Evolutionary conservation across 2,888 invertebrate species (phyloP).

Genomic region (Arge pagana): DNA sequence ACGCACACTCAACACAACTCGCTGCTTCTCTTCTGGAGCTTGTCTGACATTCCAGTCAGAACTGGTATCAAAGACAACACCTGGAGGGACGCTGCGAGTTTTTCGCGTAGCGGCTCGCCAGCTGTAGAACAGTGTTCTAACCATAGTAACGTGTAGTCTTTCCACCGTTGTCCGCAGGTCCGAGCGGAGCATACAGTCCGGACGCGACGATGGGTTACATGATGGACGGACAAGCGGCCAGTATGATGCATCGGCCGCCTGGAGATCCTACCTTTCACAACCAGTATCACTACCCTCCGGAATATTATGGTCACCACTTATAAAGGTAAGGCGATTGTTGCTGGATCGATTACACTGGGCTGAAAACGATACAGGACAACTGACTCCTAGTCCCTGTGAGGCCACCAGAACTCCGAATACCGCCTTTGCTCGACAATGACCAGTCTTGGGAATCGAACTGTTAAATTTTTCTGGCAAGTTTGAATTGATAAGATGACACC

Average conservation of each 20-base stretch:
- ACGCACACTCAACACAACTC: not conserved
- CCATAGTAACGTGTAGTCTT: slow-evolving; percentile 76
- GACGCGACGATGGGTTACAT: slow-evolving; percentile 96
- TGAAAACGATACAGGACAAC: slow-evolving; percentile 24
- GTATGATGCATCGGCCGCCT: slow-evolving; percentile 93
- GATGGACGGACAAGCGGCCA: slow-evolving; percentile 93
- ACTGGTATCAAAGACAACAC: slow-evolving; percentile 2
- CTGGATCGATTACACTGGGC: not conserved
- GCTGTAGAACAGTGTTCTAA: slow-evolving; percentile 63
- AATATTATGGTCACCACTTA: slow-evolving; percentile 94
- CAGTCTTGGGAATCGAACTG: too few relatives aligned
- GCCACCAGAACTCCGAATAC: too few relatives aligned
- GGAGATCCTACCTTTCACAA: slow-evolving; percentile 93
- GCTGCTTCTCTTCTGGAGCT: not conserved
- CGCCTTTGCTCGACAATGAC: too few relatives aligned
- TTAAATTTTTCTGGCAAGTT: too few relatives aligned
- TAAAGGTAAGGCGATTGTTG: slow-evolving; percentile 62
- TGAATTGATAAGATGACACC: too few relatives aligned
- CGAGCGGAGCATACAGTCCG: slow-evolving; percentile 94
- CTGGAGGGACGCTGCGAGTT: slow-evolving; percentile 36
- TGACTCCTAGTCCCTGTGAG: too few relatives aligned
- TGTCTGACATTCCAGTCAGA: slow-evolving; percentile 9
- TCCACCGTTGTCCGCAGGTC: slow-evolving; percentile 86
- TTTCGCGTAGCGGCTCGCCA: slow-evolving; percentile 49
- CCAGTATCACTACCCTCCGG: slow-evolving; percentile 90